Evolutionary conservation across 2,113 vertebrate species (phyloP), one percentile per base, ranked within the genome.

Genomic region (Phodopus roborovskii): DNA sequence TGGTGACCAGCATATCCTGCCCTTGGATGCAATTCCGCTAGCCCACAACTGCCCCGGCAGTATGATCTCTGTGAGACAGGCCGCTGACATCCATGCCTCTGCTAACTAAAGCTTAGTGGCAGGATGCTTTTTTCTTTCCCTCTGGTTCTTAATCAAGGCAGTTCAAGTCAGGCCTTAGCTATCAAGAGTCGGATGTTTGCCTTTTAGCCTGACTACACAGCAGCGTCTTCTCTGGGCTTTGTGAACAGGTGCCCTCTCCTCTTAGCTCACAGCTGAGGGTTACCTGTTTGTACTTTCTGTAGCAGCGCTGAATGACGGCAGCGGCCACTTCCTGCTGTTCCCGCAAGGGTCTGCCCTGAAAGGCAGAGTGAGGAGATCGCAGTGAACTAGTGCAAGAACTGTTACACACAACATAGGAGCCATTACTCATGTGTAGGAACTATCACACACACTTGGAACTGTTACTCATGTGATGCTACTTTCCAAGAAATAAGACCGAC

Each of bases 241-340:
- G 28, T 13, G 0, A 60, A 20, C 0, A 1, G 0, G 3, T 1
- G 0, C 53, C 3, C 4, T 13, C 84, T 33, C 73, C 30, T 17
- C 11, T 11, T 30, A 24, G 2, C 82, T 42, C 26, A 12, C 13
- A 36, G 3, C 79, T 8, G 83, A 22, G 73, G 5, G 98, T 98
- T 99, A 99, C 99, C 99, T 99, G 99, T 98, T 99, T 99, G 96
- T 99, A 99, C 98, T 99, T 99, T 98, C 99, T 99, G 99, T 99
- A 99, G 98, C 99, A 99, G 94, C 99, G 99, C 97, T 99, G 99
- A 98, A 99, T 99, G 97, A 99, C 99, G 92, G 99, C 99, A 0
- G 99, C 99, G 56, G 99, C 99, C 97, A 99, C 99, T 98, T 99
- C 99, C 92, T 99, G 99, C 98, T 99, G 99, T 94, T 99, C 99